A percentile compares a stretch with the other conserved stretches of the same genome.
Evolutionary conservation across 2,113 vertebrate species (phyloP).

Genomic region (Pogona vitticeps): DNA sequence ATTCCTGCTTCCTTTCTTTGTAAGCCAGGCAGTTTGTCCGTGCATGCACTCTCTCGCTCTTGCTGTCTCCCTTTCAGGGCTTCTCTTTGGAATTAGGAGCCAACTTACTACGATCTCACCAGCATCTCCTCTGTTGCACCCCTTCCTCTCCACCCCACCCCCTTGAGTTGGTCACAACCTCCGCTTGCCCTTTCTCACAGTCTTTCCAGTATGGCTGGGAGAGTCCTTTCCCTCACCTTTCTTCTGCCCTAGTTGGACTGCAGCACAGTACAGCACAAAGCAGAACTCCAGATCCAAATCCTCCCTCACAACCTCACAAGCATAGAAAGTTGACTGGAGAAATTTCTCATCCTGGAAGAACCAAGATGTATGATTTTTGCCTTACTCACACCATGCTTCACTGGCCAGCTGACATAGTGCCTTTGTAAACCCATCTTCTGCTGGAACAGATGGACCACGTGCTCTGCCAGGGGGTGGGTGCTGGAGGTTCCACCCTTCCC

Average conservation of each 20-base stretch:
- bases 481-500: not conserved
- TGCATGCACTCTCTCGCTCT: not conserved
- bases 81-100: conserved; percentile 20
- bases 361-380: conserved; percentile 17
- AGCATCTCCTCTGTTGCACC: conserved; percentile 2
- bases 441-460: conserved; percentile 6
- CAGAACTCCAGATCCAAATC: not conserved
- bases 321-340: not conserved
- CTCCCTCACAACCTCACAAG: conserved; percentile 11
- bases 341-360: not conserved
- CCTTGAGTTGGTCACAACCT: not conserved
- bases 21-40: not conserved
- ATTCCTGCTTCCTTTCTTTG: not conserved
- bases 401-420: conserved; percentile 46
- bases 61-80: not conserved
- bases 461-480: conserved; percentile 16
- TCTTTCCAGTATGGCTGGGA: not conserved
- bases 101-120: conserved; percentile 16
- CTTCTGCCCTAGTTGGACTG: not conserved
- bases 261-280: not conserved
- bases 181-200: not conserved
- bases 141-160: not conserved
- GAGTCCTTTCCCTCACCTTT: not conserved
- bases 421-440: conserved; percentile 54
- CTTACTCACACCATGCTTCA: conserved; percentile 16